Conservation (phyloP, 2,113 vertebrate genomes). For the Macrotus californicus region DNA sequence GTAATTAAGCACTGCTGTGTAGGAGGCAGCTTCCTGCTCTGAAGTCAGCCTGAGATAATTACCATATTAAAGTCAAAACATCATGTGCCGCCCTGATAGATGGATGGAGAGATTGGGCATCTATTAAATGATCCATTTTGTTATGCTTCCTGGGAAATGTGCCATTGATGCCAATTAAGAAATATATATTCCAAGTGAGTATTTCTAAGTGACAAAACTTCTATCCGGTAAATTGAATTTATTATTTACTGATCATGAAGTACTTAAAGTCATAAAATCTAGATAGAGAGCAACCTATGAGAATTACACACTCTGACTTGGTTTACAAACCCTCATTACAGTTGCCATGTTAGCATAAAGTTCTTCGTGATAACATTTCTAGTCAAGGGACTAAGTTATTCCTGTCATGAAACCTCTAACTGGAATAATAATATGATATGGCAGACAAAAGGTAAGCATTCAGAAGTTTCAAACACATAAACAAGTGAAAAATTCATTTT, state of each 20-base stretch:
- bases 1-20: conserved; percentile 89
- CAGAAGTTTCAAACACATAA: conserved; percentile 51
- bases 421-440: conserved; percentile 25
- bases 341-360: conserved; percentile 21
- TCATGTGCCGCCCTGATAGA: conserved; percentile 85
- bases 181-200: conserved; percentile 83
- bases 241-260: conserved; percentile 83
- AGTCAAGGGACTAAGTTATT: conserved; percentile 22
- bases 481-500: background rate
- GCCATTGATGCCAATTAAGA: conserved; percentile 88
- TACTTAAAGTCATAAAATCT: conserved; percentile 74
- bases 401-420: conserved; percentile 48
- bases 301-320: conserved; percentile 56
- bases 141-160: conserved; percentile 84
- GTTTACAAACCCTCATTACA: conserved; percentile 71
- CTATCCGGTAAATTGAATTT: conserved; percentile 80
- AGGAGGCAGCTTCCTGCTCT: conserved; percentile 86
- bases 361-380: conserved; percentile 18
- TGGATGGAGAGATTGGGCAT: conserved; percentile 86
- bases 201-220: conserved; percentile 83
- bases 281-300: conserved; percentile 68
- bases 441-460: conserved; percentile 52
- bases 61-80: conserved; percentile 90
- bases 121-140: conserved; percentile 88
- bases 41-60: conserved; percentile 88